Percentiles rank a stretch among this genome's conserved stretches.
These are phyloP conservation scores for Leptoclinus maculatus DNA, from an alignment of 2,797 vertebrate genomes.

Conservation along the genomic window DNA sequence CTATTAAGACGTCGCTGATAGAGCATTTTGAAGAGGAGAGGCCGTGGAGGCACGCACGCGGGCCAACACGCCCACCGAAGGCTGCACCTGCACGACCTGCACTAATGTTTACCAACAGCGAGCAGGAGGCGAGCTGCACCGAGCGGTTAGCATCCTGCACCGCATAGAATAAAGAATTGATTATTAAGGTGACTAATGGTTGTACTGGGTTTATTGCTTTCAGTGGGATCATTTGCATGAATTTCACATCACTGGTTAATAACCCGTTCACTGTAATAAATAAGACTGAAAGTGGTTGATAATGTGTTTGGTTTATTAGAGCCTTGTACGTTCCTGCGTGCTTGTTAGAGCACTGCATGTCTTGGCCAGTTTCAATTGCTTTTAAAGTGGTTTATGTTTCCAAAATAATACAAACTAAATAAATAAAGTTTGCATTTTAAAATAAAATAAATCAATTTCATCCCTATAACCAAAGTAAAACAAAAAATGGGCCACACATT, in stretches of 20 bases:
- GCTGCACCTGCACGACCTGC: conserved; percentile 73
- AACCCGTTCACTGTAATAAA: conserved; percentile 92
- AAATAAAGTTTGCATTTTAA: neutral
- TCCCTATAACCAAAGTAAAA: too few relatives aligned
- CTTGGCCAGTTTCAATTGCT: neutral
- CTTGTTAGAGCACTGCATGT: neutral
- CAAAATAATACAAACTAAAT: neutral
- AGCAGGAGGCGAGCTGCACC: conserved; percentile 7
- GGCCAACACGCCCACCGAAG: conserved; percentile 71
- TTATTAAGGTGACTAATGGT: conserved; percentile 91
- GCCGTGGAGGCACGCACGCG: conserved; percentile 56
- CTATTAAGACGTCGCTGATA: conserved; percentile 98
- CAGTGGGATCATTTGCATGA: conserved; percentile 92
- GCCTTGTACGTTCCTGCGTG: conserved; percentile 18
- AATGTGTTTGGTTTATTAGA: conserved; percentile 90
- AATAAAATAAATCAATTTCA: neutral
- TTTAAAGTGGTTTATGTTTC: neutral
- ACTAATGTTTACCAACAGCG: conserved; percentile 81
- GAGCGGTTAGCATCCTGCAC: neutral
- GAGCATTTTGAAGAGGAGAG: conserved; percentile 86
- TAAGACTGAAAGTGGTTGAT: conserved; percentile 91
- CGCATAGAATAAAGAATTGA: conserved; percentile 79
- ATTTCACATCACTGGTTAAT: conserved; percentile 94
- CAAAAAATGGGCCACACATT: neutral
- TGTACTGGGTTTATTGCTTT: conserved; percentile 92